Evolutionary conservation across 2,797 vertebrate genomes (phyloP), one percentile per base, ranked within the genome.

Genomic region (Galagoides demidoff): DNA sequence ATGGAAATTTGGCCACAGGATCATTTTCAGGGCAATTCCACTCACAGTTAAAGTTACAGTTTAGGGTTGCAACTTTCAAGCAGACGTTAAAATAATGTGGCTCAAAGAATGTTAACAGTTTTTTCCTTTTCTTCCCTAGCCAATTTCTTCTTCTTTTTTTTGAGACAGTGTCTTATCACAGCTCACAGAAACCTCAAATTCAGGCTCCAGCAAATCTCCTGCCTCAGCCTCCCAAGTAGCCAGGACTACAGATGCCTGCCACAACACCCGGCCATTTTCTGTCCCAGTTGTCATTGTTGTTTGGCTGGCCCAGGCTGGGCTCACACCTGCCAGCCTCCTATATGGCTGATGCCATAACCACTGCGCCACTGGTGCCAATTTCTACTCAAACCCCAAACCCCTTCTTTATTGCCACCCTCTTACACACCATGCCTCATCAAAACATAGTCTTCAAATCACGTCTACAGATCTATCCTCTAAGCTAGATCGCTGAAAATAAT

Each of bases 1-100:
- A 5, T 39, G 71, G 34, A 37, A 85, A 84, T 88, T 90, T 25
- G 64, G 43, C 89, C 5, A 34, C 17, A 85, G 49, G 12, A 19
- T 66, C 81, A 81, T 71, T 61, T 89, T 49, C 25, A 66, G 9
- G 14, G 70, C 43, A 52, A 81, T n/a, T 63, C 52, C 31, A 19
- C 9, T 34, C 52, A 90, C 17, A 49, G 43, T 39, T 31, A 59
- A 97, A 95, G 45, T 55, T 73, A 66, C 25, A 16, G 31, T 59
- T 84, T 87, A 88, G 59, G 14, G 55, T 92, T 88, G 37, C 45
- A 90, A 59, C 43, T 96, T 94, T 81, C n/a, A 90, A 49, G 52
- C n/a, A 92, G 73, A 81, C 29, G 70, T 63, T 94, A 77, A 95
- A 86, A 25, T 57, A 12, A 76, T 81, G 29, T 64, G 37, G 59